Evolutionary conservation across 64 coral and sea anemone species (phyloP), one percentile per base, ranked within the genome.

Genomic region (Montipora capricornis): DNA sequence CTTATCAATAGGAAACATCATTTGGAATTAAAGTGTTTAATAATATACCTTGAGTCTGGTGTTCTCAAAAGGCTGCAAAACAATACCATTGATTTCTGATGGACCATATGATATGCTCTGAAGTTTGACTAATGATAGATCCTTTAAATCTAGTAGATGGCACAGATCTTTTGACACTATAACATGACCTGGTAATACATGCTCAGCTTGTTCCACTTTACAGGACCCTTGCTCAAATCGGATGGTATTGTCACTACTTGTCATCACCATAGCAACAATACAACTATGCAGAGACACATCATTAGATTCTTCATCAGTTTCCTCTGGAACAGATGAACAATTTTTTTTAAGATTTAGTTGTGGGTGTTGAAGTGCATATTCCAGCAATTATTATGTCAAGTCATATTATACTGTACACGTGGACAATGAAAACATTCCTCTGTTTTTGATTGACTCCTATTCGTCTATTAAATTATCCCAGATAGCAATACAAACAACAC

Each of bases 81-180:
- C 88, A 57, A 97, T 82, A 5, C 95, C 95, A 76, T 97, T 89
- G 47, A 94, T 37, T 4, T 83, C 89, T 45, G 92, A 62, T 79
- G 95, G 92, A 16, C 49, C 73, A 57, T 71, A 81, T 17, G 52
- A 52, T 45, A 80, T 61, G 73, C 89, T 76, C 64, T 80, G 77
- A 75, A 97, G 20, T 91, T 60, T 82, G 44, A 91, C 91, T 46
- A 78, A 52, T 37, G 92, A 97, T 48, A 94, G 49, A 29, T 84
- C 75, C 10, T 37, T 79, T 76, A 84, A 47, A 68, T 57, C 89
- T 69, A 94, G 88, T 59, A 91, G 76, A 20, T 91, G 73, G n/a
- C 73, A 79, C 4, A 97, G 74, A 5, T 84, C 78, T 70, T 3
- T 76, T 19, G 87, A 70, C 8, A 97, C 1, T 9, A 19, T 44